Base-by-base conservation (phyloP, 2,888 invertebrate species). In the Dexiosoma caninum region DNA sequence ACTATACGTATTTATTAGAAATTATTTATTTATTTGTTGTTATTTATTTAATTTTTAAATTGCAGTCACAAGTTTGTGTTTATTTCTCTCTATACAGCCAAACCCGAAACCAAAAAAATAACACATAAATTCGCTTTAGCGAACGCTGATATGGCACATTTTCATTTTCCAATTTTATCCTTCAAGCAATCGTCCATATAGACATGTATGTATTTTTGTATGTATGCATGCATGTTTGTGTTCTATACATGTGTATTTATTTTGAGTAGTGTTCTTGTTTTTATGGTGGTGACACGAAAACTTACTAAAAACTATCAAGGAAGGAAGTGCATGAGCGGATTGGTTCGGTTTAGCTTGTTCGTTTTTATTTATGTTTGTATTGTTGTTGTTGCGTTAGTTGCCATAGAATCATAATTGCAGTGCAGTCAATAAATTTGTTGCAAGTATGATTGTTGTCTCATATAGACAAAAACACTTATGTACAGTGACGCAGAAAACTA, bases 1-100 rank as follows among this genome's bases (percentile, higher is more conserved):
- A 60, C 30, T 53, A 69, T 64, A 19, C 30, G 62, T 60, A 71
- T 72, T 69, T 76, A 72, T 75, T 74, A 23, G 30, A 70, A 64
- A 59, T 32, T 67, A 35, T 53, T 67, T 78, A 72, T 72, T 75
- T 78, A 66, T 66, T 67, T 77, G 59, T 51, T 80, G 67, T 71
- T 67, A 59, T 46, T 44, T 77, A 66, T 72, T 72, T 60, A 76
- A 53, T 76, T 67, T 71, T 67, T 35, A 67, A 71, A 76, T 60
- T 81, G 67, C 60, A 77, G 67, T 46, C 37, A 67, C n/a, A 80
- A 72, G 49, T 81, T 76, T 46, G 7, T 66, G 60, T 72, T 53
- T 49, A 32, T 12, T 62, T 57, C 27, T 42, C n/a, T 75, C 21
- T 23, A n/a, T 30, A 40, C 27, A 5, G 30, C 14, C 6, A 9